Conservation (phyloP, 2,797 vertebrate species). For the Pseudopleuronectes americanus region DNA sequence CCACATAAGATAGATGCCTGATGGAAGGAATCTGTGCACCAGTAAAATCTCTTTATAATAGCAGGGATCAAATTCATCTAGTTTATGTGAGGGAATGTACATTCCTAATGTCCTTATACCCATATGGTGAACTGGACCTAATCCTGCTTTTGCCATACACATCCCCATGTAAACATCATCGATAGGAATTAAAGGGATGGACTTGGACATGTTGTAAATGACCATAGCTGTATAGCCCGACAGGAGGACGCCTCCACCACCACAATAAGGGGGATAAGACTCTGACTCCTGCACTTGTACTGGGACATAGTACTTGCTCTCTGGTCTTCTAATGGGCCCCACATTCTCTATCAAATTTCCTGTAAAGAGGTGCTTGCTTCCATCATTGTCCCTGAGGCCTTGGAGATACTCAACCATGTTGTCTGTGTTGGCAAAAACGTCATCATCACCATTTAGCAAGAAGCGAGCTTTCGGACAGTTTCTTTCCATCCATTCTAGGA, state of each 20-base stretch:
- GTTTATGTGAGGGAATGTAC: neutral
- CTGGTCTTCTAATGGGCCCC: constrained; percentile 65
- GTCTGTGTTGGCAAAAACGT: constrained; percentile 85
- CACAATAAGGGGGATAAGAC: constrained; percentile 81
- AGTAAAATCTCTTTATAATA: constrained; percentile 7
- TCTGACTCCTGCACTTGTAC: constrained; percentile 69
- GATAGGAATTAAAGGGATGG: neutral
- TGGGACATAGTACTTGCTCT: constrained; percentile 87
- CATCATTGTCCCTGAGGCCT: constrained; percentile 40
- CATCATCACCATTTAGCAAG: constrained; percentile 86
- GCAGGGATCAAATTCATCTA: neutral
- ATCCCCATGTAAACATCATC: constrained; percentile 14
- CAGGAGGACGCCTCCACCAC: constrained; percentile 68
- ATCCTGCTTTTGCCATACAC: constrained; percentile 1
- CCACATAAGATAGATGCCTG: neutral
- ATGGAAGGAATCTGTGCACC: constrained; percentile 5
- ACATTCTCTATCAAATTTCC: constrained; percentile 76
- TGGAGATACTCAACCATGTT: constrained; percentile 81
- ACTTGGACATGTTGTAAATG: neutral
- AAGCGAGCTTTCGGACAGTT: constrained; percentile 79
- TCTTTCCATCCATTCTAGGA: constrained; percentile 83
- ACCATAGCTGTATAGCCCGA: neutral
- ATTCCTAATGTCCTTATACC: neutral
- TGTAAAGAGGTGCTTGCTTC: constrained; percentile 77
- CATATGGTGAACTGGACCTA: neutral